Base-by-base conservation (phyloP, 2,113 vertebrate genomes). In the Pterocles gutturalis region DNA sequence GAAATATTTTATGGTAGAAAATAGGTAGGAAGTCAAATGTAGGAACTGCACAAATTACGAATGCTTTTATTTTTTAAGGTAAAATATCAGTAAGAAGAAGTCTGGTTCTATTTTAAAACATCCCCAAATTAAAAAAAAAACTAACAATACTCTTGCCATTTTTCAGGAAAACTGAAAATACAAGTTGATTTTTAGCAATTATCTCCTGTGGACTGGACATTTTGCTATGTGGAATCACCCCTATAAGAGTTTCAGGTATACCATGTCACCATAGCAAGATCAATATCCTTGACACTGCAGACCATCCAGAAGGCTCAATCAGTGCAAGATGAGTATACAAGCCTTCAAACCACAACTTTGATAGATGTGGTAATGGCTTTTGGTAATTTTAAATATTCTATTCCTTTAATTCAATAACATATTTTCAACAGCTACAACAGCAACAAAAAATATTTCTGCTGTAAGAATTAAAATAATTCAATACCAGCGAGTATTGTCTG, bases 81-180 rank as follows among this genome's bases (percentile, higher is more conserved):
- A 57, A 88, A 75, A 18, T 41, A 64, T 60, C 33, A 38, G n/a
- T 11, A 17, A 24, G 34, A 33, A 72, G 41, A 33, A 11, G 17
- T 6, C 21, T 34, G 1, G 2, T 45, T 43, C 8, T 54, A 53
- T 36, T 48, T 33, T 5, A 67, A 93, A 53, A 26, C 48, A 3
- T 38, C 22, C 19, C 7, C 5, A 72, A 24, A 16, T 4, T 51
- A 60, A 58, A 86, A 60, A 58, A 86, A 31, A 48, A 20, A 20
- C 22, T 64, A 26, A 57, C 43, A 5, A 36, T 10, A 1, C 2
- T 2, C 2, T 77, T 67, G 4, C 12, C 12, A 6, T 53, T 4
- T 69, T 83, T 70, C 55, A 79, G 22, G n/a, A 90, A 64, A 60
- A 4, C 3, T 45, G 11, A 79, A 86, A 65, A 53, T 57, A 5